These are phyloP conservation scores for Cladopsammia gracilis DNA, from an alignment of 64 coral and sea anemone genomes.

Conservation along the genomic window DNA sequence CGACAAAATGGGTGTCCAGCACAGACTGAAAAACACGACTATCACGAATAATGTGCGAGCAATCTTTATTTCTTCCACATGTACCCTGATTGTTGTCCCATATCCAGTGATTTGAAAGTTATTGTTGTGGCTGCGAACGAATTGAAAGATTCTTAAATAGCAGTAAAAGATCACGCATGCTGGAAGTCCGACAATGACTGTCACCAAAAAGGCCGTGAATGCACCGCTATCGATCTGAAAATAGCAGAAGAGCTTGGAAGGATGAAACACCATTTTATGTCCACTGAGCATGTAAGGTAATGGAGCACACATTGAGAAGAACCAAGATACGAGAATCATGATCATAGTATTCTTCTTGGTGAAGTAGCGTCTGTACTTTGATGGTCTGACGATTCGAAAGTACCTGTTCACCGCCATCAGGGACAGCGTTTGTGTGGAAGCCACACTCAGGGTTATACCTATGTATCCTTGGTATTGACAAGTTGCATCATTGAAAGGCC, in stretches of 20 bases:
- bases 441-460: conserved; percentile 51
- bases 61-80: conserved; percentile 82
- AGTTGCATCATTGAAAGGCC: conserved; percentile 67
- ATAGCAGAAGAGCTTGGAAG: conserved; percentile 79
- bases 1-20: conserved; percentile 70
- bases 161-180: conserved; percentile 69
- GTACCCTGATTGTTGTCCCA: conserved; percentile 1
- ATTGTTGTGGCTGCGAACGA: conserved; percentile 62
- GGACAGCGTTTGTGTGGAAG: conserved; percentile 72
- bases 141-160: conserved; percentile 78
- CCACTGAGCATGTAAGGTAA: conserved; percentile 74
- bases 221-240: conserved; percentile 21
- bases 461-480: conserved; percentile 85
- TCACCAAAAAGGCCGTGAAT: conserved; percentile 38
- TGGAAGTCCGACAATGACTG: conserved; percentile 59
- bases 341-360: conserved; percentile 34
- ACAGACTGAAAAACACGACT: conserved; percentile 60
- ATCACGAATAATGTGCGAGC: conserved; percentile 75
- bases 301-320: conserved; percentile 19
- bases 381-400: conserved; percentile 65
- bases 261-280: conserved; percentile 74
- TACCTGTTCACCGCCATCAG: conserved; percentile 78
- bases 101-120: conserved; percentile 42
- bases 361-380: conserved; percentile 65
- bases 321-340: conserved; percentile 55